These are phyloP conservation scores for Pseudoatta argentina DNA, from an alignment of 1,140 invertebrate genomes.

Conservation along the genomic window DNA sequence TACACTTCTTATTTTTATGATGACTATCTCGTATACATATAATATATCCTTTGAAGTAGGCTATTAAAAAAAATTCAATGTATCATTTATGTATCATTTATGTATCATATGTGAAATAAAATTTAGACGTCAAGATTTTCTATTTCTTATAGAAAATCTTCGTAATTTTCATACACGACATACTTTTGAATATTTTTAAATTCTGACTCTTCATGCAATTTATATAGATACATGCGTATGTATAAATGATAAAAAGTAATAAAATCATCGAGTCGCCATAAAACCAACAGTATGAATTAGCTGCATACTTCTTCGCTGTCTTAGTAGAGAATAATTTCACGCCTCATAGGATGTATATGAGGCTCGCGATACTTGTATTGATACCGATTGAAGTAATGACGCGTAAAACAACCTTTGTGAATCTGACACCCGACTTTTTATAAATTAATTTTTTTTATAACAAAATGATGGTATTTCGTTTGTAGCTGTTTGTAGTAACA, in stretches of 20 bases:
- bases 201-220: not conserved
- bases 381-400: constrained; percentile 1
- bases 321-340: constrained; percentile 27
- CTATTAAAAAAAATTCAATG: not conserved
- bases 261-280: not conserved
- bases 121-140: not conserved
- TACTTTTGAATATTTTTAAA: not conserved
- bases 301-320: not conserved
- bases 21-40: not conserved
- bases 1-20: not conserved
- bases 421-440: too few relatives aligned
- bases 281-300: constrained; percentile 3
- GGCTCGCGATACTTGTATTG: not conserved
- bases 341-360: constrained; percentile 1
- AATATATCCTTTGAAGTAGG: not conserved
- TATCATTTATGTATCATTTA: constrained; percentile 1
- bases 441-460: too few relatives aligned
- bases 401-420: too few relatives aligned
- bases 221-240: not conserved
- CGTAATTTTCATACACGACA: not conserved
- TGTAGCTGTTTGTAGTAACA: too few relatives aligned
- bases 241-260: not conserved
- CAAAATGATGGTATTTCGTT: too few relatives aligned
- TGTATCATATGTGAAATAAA: not conserved
- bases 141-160: not conserved